Evolutionary conservation across 2,888 invertebrate genomes (phyloP).

Genomic region (Xanthia icteritia): DNA sequence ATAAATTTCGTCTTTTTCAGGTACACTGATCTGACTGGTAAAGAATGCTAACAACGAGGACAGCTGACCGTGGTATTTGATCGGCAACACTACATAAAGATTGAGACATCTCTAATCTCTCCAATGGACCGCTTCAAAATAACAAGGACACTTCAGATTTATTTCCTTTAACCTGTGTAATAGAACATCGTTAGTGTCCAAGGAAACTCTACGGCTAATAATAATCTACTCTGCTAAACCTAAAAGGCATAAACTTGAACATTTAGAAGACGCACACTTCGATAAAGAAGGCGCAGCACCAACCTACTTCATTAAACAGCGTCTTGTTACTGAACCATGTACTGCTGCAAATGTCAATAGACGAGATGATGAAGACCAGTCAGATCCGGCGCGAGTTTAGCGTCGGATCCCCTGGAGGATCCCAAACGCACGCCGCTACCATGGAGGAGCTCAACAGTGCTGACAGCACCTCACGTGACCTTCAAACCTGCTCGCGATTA

Average conservation of each 20-base stretch:
- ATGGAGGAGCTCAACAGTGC: too few relatives aligned
- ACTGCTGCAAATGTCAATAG: background rate
- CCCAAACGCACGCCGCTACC: background rate
- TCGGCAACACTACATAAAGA: background rate
- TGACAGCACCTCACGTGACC: background rate
- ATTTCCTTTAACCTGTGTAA: too few relatives aligned
- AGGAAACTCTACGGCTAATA: background rate
- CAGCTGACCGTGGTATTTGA: background rate
- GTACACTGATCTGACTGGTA: conserved; percentile 10
- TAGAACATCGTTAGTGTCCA: background rate
- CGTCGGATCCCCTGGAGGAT: background rate
- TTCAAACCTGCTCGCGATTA: background rate
- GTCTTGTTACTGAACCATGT: background rate
- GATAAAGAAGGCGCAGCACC: background rate
- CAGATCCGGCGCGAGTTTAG: background rate
- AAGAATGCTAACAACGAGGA: conserved; percentile 14
- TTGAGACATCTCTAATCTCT: background rate
- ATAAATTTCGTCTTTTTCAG: conserved; percentile 10
- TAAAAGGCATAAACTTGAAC: background rate
- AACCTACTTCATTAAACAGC: background rate
- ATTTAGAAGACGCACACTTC: background rate
- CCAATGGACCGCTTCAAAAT: background rate
- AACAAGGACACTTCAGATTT: background rate
- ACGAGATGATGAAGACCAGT: background rate
- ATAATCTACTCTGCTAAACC: background rate